A percentile compares a stretch with the other conserved stretches of the same genome.
Conservation (phyloP, 2,888 invertebrate species). For the Lampropteryx suffumata region DNA sequence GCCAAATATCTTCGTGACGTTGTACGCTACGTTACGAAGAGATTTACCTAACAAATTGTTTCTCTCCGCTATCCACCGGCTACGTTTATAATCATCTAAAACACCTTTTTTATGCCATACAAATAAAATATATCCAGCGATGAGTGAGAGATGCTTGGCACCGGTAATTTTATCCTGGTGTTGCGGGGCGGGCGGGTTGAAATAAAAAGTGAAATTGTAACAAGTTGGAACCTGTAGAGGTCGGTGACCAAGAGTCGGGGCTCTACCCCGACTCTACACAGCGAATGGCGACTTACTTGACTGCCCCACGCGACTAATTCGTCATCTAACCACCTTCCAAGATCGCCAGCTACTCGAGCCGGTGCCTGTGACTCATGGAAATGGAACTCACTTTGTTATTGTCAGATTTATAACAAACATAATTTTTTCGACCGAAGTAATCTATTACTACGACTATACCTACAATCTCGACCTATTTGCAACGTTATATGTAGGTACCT, state of each 20-base stretch:
- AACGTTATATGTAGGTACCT: constrained; percentile 1
- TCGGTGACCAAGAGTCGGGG: constrained; percentile 68
- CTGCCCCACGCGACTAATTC: constrained; percentile 66
- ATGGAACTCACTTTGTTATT: constrained; percentile 34
- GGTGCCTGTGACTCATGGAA: constrained; percentile 43
- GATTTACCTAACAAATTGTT: too few relatives aligned
- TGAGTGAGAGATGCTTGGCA: constrained; percentile 27
- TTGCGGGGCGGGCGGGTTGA: too few relatives aligned
- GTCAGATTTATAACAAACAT: constrained; percentile 18
- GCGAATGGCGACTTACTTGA: constrained; percentile 62
- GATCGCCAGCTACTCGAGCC: constrained; percentile 40
- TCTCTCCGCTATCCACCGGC: too few relatives aligned
- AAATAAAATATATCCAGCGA: constrained; percentile 9
- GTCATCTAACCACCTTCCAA: constrained; percentile 60
- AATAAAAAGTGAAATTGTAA: constrained; percentile 79
- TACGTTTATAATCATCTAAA: too few relatives aligned
- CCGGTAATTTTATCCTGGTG: constrained; percentile 32
- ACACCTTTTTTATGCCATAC: too few relatives aligned
- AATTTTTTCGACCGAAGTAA: constrained; percentile 16
- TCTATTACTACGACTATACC: constrained; percentile 11
- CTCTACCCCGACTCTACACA: constrained; percentile 42
- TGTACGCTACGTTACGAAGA: too few relatives aligned
- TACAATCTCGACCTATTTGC: constrained; percentile 8
- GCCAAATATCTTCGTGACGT: constrained; percentile 46
- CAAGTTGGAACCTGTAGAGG: constrained; percentile 78